Percentiles rank a stretch among this genome's conserved stretches.
Evolutionary conservation across 2,888 invertebrate species (phyloP).

Genomic region (Podabrus alpinus): DNA sequence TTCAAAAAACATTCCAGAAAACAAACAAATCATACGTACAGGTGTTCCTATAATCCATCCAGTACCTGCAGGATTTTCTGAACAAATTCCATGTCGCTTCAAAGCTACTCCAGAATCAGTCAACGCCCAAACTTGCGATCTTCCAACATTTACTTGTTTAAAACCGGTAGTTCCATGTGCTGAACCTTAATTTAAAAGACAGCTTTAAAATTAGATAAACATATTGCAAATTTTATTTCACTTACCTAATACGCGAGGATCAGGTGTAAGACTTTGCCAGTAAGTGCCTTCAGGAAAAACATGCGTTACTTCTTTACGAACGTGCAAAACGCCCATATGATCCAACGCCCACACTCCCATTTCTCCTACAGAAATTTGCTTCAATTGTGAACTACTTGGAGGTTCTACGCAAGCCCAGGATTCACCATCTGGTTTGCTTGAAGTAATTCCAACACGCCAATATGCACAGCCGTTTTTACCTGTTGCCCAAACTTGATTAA

Average conservation of each 20-base stretch:
- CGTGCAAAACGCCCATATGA: conserved; percentile 71
- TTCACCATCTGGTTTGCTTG: conserved; percentile 66
- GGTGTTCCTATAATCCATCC: conserved; percentile 77
- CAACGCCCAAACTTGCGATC: conserved; percentile 76
- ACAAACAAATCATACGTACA: conserved; percentile 43
- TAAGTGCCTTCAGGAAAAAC: conserved; percentile 82
- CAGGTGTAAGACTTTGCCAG: conserved; percentile 73
- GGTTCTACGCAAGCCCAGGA: conserved; percentile 83
- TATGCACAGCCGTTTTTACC: conserved; percentile 86
- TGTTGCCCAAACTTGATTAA: conserved; percentile 79
- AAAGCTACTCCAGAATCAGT: conserved; percentile 71
- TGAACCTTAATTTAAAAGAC: conserved; percentile 41
- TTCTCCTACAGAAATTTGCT: conserved; percentile 74
- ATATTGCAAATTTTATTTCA: neutral
- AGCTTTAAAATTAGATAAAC: neutral
- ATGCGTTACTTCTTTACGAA: conserved; percentile 76
- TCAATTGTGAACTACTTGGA: conserved; percentile 67
- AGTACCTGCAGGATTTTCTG: conserved; percentile 72
- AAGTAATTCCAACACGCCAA: conserved; percentile 75
- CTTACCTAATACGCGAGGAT: conserved; percentile 61
- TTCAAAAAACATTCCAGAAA: neutral
- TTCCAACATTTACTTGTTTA: conserved; percentile 73
- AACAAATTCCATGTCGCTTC: conserved; percentile 75
- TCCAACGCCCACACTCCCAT: conserved; percentile 83
- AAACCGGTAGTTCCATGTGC: conserved; percentile 59